Base-by-base conservation (phyloP, 2,113 vertebrate species). In the Silurus asotus region DNA sequence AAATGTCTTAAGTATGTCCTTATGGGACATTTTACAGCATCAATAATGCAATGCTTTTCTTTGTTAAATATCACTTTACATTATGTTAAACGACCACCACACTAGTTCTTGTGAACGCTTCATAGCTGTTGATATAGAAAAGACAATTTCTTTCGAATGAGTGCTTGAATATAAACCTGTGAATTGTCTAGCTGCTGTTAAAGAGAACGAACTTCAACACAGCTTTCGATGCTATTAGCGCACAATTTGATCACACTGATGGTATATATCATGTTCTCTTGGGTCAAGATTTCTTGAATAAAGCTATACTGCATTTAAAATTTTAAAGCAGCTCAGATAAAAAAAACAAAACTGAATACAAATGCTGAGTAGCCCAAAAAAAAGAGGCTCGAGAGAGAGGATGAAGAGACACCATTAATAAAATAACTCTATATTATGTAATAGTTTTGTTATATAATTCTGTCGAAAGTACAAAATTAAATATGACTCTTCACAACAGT, bases 401-500 rank as follows among this genome's bases (percentile, higher is more conserved):
- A 87, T 82, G 75, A 86, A 84, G 70, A 89, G 70, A 89, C 62
- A 86, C 77, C 86, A 82, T 89, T 85, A 91, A 86, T 90, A 89
- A 91, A 91, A 89, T 89, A 84, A 89, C 82, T 84, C 88, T 91
- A 86, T 87, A 78, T 90, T 86, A 88, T 82, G 88, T 9, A 86
- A 85, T 81, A 84, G 82, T 88, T 61, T 80, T 90, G 87, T 37
- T 87, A 90, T 89, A 89, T 51, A 89, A 91, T 89, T 92, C 87
- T 90, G 86, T 86, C 86, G 86, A 56, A 89, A 67, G 88, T 89
- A 88, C 84, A 85, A 87, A 91, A 83, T 88, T 88, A 90, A 90
- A 90, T 86, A 91, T 90, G 84, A 82, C 88, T 92, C 82, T 87
- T 88, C 82, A 89, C 93, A 92, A 91, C 86, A 87, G 89, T 82